Conservation (phyloP, 2,113 vertebrate species). For the Miniopterus natalensis region DNA sequence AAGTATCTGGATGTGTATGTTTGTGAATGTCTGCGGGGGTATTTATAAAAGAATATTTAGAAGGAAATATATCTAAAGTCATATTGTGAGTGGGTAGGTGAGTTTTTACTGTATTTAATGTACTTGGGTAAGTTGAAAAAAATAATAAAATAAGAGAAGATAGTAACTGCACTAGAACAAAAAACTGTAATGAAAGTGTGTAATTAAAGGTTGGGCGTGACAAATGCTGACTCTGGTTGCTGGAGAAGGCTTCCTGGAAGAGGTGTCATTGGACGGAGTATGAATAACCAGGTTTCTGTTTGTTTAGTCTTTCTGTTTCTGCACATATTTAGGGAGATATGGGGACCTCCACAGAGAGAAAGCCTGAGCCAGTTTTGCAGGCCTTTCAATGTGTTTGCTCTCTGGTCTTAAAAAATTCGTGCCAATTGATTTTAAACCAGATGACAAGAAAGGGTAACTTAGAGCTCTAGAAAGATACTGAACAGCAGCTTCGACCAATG, state of each 20-base stretch:
- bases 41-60: not conserved
- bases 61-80: not conserved
- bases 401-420: constrained; percentile 84
- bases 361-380: constrained; percentile 25
- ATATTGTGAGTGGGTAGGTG: not conserved
- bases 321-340: not conserved
- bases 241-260: not conserved
- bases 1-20: not conserved
- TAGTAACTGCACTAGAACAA: not conserved
- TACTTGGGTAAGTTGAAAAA: constrained; percentile 24
- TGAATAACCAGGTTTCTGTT: not conserved
- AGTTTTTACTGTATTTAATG: not conserved
- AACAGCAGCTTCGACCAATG: constrained; percentile 1
- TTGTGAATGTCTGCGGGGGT: not conserved
- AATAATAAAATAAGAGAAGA: not conserved
- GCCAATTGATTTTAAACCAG: constrained; percentile 83
- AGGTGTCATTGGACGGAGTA: not conserved
- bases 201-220: no score
- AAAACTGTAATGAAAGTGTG: not conserved
- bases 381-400: constrained; percentile 70
- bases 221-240: not conserved
- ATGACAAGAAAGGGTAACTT: constrained; percentile 80
- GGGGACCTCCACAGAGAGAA: not conserved
- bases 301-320: not conserved
- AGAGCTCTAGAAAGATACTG: constrained; percentile 72